Base-by-base conservation (phyloP, 2,888 invertebrate species). In the Diachrysia chrysitis region DNA sequence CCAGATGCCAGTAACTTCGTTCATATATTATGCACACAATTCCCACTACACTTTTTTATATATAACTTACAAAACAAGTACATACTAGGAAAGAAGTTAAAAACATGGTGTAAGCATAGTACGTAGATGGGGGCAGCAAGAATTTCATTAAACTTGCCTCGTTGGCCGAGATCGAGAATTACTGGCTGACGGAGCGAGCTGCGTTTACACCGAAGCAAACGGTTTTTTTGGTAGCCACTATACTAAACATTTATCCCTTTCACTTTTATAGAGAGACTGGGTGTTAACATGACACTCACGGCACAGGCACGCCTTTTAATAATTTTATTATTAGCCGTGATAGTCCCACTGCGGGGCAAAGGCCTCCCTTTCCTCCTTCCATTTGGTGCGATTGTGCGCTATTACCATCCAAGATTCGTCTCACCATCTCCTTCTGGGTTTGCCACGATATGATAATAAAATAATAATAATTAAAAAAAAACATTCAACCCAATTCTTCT, bases 111-210 rank as follows among this genome's bases (percentile, higher is more conserved):
- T 82, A 68, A 79, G 81, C 78, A 73, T 64, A 70, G 70, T 73
- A 83, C 83, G 76, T 79, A 74, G 79, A 82, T 80, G 80, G 84
- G 78, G 80, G 84, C 83, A 71, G 82, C 85, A 86, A 89, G 90
- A 92, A 92, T 92, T 92, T 92, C 92, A 92, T 92, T 92, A 91
- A 91, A 92, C 82, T 90, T 91, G 87, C 85, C 90, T 90, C 92
- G 90, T 90, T 88, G 89, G 84, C 83, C 84, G 82, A 85, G 83
- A 84, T 85, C 78, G 86, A 85, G 88, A 89, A 88, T 89, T 89
- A 90, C 88, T 83, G 84, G 84, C 82, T 76, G 77, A 81, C 83
- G 75, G 76, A 48, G 63, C 61, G 73, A 74, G 64, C 62, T 57
- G 67, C 64, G 29, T 16, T 87, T 73, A 88, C 87, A 88, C 87